phyloP scores from a whole-genome alignment of 2,113 vertebrate genomes.

The Bubo scandiacus region DNA sequence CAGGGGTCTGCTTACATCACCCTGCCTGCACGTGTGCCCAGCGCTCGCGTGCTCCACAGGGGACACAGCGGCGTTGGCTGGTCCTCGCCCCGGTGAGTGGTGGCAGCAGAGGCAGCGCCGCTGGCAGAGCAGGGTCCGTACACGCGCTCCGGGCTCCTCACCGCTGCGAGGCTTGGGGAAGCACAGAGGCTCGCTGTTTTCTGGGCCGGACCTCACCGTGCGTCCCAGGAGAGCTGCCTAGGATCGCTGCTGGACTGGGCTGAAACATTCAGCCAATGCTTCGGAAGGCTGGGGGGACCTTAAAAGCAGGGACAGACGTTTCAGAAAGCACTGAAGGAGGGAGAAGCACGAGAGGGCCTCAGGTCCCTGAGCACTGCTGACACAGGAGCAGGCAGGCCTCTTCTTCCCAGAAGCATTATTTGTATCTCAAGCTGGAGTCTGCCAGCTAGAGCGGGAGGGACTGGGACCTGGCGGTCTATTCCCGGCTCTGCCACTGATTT shows the following conservation, averaged over 20 bases:
- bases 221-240: background rate
- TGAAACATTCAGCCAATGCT: background rate
- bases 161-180: accelerated
- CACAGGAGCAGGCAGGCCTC: background rate
- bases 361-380: background rate
- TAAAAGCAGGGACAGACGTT: background rate
- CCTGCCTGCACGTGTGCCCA: too few species aligned
- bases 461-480: background rate
- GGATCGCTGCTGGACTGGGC: background rate
- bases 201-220: background rate
- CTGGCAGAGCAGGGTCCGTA: background rate
- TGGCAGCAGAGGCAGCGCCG: background rate
- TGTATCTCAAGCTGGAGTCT: background rate
- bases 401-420: background rate
- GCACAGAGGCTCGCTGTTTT: background rate
- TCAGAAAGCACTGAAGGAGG: background rate
- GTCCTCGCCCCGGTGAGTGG: background rate
- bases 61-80: too few species aligned
- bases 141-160: background rate
- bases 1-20: background rate
- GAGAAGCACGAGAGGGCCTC: background rate
- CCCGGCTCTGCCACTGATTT: background rate
- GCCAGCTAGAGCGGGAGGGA: background rate
- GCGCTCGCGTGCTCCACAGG: background rate
- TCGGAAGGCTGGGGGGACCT: background rate